These are phyloP conservation scores for Rhadinocentrus ornatus DNA, from an alignment of 2,797 vertebrate species.

Conservation along the genomic window DNA sequence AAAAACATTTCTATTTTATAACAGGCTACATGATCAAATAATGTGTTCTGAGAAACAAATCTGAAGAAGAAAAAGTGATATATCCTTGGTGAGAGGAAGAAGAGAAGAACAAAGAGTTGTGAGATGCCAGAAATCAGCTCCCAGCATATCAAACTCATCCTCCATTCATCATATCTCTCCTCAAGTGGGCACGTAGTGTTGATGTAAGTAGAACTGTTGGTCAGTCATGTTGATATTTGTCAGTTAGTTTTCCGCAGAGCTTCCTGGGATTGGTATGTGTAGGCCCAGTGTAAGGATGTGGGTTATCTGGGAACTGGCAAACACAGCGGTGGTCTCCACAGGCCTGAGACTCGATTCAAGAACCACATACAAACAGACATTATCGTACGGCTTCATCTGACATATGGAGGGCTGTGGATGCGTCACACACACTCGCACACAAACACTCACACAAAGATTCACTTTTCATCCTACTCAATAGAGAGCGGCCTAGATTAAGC, in stretches of 20 bases:
- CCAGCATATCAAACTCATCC: conserved; percentile 19
- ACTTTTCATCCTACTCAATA: conserved; percentile 76
- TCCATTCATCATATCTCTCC: conserved; percentile 36
- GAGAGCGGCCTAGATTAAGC: conserved; percentile 78
- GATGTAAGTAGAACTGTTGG: conserved; percentile 53
- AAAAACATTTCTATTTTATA: not conserved
- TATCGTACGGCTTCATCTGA: conserved; percentile 74
- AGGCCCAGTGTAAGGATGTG: conserved; percentile 69
- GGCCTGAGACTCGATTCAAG: conserved; percentile 61
- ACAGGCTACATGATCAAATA: not conserved
- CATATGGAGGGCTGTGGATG: conserved; percentile 44
- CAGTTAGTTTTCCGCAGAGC: conserved; percentile 56
- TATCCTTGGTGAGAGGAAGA: not conserved
- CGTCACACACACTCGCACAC: conserved; percentile 35
- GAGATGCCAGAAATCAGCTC: conserved; percentile 14
- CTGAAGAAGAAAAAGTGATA: not conserved
- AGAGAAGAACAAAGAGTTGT: not conserved
- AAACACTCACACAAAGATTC: conserved; percentile 63
- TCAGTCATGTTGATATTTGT: conserved; percentile 54
- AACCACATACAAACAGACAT: conserved; percentile 66
- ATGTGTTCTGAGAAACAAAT: not conserved
- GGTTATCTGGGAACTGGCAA: conserved; percentile 72
- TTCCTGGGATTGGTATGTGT: conserved; percentile 58
- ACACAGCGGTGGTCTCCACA: conserved; percentile 64
- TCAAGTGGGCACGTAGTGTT: conserved; percentile 40